Conservation (phyloP, 1,140 invertebrate genomes). For the Nasonia longicornis region DNA sequence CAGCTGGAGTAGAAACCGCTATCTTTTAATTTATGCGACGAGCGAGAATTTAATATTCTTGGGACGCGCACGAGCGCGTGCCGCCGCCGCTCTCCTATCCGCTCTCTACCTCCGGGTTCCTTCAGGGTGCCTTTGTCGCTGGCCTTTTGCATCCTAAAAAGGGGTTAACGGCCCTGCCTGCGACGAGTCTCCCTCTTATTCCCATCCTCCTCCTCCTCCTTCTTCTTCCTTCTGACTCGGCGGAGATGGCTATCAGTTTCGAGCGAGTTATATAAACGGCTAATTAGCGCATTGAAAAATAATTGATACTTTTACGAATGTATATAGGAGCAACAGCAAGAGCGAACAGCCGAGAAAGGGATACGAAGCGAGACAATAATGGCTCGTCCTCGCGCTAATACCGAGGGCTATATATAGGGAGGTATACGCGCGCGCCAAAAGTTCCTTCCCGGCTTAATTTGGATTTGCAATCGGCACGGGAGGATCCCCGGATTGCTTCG, state of each 20-base stretch:
- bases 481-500: slow-evolving; percentile 32
- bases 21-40: slow-evolving; percentile 67
- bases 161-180: slow-evolving; percentile 52
- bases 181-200: background rate
- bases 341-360: background rate
- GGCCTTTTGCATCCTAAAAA: slow-evolving; percentile 55
- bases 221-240: slow-evolving; percentile 7
- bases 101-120: slow-evolving; percentile 38
- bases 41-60: slow-evolving; percentile 67
- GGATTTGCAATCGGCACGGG: slow-evolving; percentile 32
- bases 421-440: background rate
- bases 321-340: too few species aligned
- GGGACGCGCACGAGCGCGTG: slow-evolving; percentile 57
- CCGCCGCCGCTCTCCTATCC: slow-evolving; percentile 37
- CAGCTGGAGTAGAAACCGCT: slow-evolving; percentile 58
- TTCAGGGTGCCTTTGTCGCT: slow-evolving; percentile 53
- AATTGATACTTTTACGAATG: too few species aligned
- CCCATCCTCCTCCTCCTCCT: slow-evolving; percentile 22
- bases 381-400: background rate
- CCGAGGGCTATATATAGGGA: background rate
- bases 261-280: background rate
- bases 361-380: background rate
- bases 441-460: slow-evolving; percentile 20
- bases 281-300: background rate
- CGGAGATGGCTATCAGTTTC: background rate